These are phyloP conservation scores for Hyposoter dolosus DNA, from an alignment of 2,888 invertebrate species.

Conservation along the genomic window DNA sequence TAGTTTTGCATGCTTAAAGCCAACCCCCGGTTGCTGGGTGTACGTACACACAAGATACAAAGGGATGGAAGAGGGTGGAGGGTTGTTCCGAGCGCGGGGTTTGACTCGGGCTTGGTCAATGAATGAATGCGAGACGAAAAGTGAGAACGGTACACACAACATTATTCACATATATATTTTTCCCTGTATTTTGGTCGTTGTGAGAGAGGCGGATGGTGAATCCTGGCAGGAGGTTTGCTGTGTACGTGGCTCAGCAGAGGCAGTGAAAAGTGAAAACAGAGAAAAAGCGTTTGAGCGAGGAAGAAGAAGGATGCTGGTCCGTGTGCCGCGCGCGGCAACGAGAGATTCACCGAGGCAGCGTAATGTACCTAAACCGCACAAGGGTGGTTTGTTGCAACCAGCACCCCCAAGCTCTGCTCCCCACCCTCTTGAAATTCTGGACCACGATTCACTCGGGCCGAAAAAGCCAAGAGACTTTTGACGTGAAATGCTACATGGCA, in stretches of 20 bases:
- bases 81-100: conserved; percentile 54
- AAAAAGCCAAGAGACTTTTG: conserved; percentile 68
- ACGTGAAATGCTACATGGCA: conserved; percentile 51
- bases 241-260: conserved; percentile 6
- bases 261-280: conserved; percentile 67
- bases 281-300: conserved; percentile 64
- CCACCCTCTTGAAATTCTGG: conserved; percentile 23
- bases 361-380: conserved; percentile 69
- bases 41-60: conserved; percentile 27
- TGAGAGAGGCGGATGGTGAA: not conserved
- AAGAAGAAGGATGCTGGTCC: conserved; percentile 29
- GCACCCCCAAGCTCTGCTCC: not conserved
- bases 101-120: conserved; percentile 60
- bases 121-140: conserved; percentile 65
- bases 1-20: conserved; percentile 84
- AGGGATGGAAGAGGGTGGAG: conserved; percentile 42
- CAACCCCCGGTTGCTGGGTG: conserved; percentile 62
- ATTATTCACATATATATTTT: conserved; percentile 12
- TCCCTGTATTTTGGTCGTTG: not conserved
- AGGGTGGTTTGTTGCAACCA: conserved; percentile 52
- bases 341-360: conserved; percentile 58
- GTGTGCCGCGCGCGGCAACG: conserved; percentile 10
- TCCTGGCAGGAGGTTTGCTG: not conserved
- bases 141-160: conserved; percentile 34
- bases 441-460: conserved; percentile 59